Evolutionary conservation across 2,888 invertebrate species (phyloP), one percentile per base, ranked within the genome.

Genomic region (Globia sparganii): DNA sequence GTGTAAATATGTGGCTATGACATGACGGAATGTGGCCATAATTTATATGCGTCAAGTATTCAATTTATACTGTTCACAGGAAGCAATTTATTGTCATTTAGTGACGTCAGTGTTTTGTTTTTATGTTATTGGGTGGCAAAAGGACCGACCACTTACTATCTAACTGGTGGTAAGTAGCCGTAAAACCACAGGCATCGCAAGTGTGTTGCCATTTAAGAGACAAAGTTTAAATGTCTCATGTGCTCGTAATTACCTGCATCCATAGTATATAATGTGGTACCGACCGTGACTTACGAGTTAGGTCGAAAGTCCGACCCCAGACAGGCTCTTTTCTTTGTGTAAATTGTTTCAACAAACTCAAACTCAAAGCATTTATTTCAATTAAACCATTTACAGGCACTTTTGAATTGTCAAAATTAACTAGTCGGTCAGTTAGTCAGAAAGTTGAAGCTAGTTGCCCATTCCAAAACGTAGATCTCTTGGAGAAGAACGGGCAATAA

Each of bases 31-130:
- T 75, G 66, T 59, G 37, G n/a, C 18, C 21, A 37, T 75, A 81
- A 83, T 72, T 80, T 81, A 81, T 70, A 81, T 28, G n/a, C 58
- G 73, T 80, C 69, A 72, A 31, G 15, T 53, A 58, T 80, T 75
- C 49, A 75, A 67, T 85, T 80, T 75, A 53, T 53, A 72, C 25
- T 72, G 75, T 69, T 62, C 49, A 58, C 69, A 43, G 61, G 25
- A 80, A 72, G 8, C 18, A 61, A 72, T 84, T 68, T 81, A 74
- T 56, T 25, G 46, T 5, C 15, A 59, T 74, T 68, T 43, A 62
- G 34, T 58, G 40, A 65, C 3, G n/a, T 25, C 9, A 34, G 21
- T 64, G 64, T 62, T 67, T 77, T 43, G 37, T 53, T 81, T 46
- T 81, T 28, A 62, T 56, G 4, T 53, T 77, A n/a, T 76, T 46